Evolutionary conservation across 2,113 vertebrate species (phyloP).

Genomic region (Varanus komodoensis): DNA sequence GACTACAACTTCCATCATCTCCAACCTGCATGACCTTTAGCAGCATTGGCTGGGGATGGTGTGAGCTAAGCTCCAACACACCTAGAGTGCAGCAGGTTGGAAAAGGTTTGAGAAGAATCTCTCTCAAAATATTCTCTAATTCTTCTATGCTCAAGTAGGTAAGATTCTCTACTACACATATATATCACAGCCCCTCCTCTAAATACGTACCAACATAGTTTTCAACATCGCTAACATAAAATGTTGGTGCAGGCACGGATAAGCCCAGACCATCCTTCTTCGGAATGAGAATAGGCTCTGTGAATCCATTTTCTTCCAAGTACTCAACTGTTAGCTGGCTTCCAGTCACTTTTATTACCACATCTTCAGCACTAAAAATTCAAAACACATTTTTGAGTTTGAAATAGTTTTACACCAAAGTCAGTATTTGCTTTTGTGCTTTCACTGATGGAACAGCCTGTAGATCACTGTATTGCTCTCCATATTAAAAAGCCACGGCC

Average conservation of each 20-base stretch:
- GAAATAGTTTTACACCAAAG: rapidly evolving
- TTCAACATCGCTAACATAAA: constrained; percentile 98
- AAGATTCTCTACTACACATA: neutral
- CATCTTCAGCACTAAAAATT: constrained; percentile 89
- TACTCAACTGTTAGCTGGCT: constrained; percentile 89
- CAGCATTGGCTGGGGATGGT: no score
- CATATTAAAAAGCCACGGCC: neutral
- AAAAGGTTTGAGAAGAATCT: no score
- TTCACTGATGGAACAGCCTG: neutral
- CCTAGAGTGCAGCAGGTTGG: no score
- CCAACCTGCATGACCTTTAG: no score
- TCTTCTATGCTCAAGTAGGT: neutral
- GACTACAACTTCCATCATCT: no score
- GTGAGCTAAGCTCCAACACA: no score
- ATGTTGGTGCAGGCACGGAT: constrained; percentile 92
- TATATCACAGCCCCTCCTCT: neutral
- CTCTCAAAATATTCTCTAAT: neutral
- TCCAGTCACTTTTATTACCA: constrained; percentile 90
- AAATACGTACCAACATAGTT: constrained; percentile 91
- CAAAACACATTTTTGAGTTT: constrained; percentile 26
- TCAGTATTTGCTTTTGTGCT: neutral
- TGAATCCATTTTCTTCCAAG: constrained; percentile 94
- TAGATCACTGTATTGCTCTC: neutral
- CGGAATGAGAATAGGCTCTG: constrained; percentile 92
- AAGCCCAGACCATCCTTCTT: constrained; percentile 95